A percentile compares a stretch with the other conserved stretches of the same genome.
phyloP scores from a whole-genome alignment of 64 coral and sea anemone genomes.

The Astreopora myriophthalma region DNA sequence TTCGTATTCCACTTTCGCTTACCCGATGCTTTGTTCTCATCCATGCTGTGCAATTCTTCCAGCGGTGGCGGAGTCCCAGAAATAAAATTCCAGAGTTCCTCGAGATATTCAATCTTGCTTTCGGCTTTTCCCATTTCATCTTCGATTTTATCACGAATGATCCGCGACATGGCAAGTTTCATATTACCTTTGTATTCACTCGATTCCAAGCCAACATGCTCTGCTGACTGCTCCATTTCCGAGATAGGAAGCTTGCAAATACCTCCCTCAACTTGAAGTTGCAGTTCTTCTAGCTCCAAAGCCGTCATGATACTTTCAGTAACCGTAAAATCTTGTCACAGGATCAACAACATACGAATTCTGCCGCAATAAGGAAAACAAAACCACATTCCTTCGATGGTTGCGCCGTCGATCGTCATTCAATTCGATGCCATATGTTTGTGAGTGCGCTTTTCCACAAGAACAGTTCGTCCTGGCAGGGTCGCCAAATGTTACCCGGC shows the following conservation, averaged over 20 bases:
- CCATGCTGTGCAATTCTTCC: not conserved
- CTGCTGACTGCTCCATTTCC: not conserved
- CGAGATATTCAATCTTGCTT: not conserved
- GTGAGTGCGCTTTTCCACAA: no score
- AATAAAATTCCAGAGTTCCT: not conserved
- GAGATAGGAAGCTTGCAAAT: conserved; percentile 5
- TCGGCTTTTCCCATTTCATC: not conserved
- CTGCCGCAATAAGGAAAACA: no score
- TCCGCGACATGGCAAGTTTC: conserved; percentile 1
- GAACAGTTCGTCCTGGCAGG: no score
- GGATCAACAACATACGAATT: no score
- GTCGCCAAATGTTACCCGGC: no score
- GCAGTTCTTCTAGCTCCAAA: not conserved
- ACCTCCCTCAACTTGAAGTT: not conserved
- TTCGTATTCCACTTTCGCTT: not conserved
- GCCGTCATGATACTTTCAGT: not conserved
- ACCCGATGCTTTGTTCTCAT: not conserved
- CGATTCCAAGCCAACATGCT: not conserved
- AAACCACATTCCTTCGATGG: no score
- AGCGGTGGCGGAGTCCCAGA: not conserved
- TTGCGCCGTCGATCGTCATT: no score
- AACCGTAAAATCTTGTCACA: no score
- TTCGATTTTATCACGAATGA: not conserved
- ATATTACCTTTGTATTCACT: conserved; percentile 5
- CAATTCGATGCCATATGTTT: no score